Percentiles rank a stretch among this genome's conserved stretches.
Conservation (phyloP, 2,888 invertebrate genomes). For the Rhagium mordax region DNA sequence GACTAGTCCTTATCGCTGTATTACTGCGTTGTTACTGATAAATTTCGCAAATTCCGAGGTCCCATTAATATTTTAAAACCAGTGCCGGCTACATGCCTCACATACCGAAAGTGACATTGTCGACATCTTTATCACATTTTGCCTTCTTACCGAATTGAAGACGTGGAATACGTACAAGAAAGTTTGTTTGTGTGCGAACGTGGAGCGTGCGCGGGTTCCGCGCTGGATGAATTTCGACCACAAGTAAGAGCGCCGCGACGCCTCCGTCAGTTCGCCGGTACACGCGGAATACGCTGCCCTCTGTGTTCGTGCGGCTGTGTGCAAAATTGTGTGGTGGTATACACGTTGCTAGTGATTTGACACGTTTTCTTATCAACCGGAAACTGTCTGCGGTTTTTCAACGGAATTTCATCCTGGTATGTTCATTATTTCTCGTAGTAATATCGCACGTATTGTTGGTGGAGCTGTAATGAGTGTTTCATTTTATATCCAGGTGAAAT, state of each 20-base stretch:
- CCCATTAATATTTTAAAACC: not conserved
- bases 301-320: constrained; percentile 17
- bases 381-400: not conserved
- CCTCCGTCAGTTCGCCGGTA: constrained; percentile 52
- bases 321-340: constrained; percentile 20
- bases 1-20: not conserved
- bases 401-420: not conserved
- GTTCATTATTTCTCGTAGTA: not conserved
- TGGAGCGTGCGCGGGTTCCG: constrained; percentile 47
- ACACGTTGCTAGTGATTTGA: constrained; percentile 28
- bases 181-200: constrained; percentile 43
- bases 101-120: constrained; percentile 11
- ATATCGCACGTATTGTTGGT: not conserved
- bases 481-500: not conserved
- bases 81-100: not conserved
- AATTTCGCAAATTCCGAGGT: not conserved
- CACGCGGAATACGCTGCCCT: constrained; percentile 40
- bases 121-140: constrained; percentile 25
- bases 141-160: constrained; percentile 16
- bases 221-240: constrained; percentile 46
- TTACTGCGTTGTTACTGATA: no score
- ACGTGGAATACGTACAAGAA: constrained; percentile 37
- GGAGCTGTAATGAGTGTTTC: not conserved
- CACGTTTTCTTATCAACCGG: constrained; percentile 9
- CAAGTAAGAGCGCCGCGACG: constrained; percentile 52